Base-by-base conservation (phyloP, 2,797 vertebrate species). In the Echeneis naucrates region DNA sequence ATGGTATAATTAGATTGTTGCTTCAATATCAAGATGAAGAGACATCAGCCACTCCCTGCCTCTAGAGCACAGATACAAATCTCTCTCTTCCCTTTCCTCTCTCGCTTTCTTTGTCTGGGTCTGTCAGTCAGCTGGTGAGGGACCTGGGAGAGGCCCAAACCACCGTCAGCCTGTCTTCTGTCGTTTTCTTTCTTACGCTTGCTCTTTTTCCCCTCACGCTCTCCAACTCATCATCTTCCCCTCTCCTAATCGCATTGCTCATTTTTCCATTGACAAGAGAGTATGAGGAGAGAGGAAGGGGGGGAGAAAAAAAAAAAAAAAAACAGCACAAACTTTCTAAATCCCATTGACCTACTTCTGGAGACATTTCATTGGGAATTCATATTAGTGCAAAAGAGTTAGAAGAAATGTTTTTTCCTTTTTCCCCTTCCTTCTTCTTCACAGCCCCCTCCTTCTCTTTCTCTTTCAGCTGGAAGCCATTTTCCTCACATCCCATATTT, bases 301-400 rank as follows among this genome's bases (percentile, higher is more conserved):
- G 38, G 66, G 14, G 23, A 11, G 23, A 6, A 11, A 3, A 1
- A 21, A 32, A 38, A 62, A 51, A 64, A 81, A 86, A 86, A 83
- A 89, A 75, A 86, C 74, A 82, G 78, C 79, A 85, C 86, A 91
- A 92, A 92, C 89, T 92, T 91, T 89, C 83, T 91, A 93, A 93
- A 94, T 93, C 92, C 91, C 85, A 88, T 90, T 92, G 92, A 94
- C 92, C 92, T 93, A 93, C 93, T 94, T 94, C 77, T 67, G 80
- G 78, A 90, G 90, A 93, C 88, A 89, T 93, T 94, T 93, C 83
- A 71, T 81, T 87, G 89, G 91, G 91, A 92, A 92, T 93, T 92
- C 90, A 90, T 88, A 90, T 92, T 91, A 92, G 84, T 84, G 83
- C 78, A 84, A 92, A 92, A 92, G 80, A 86, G 80, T 85, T 81